Percentiles rank a stretch among this genome's conserved stretches.
phyloP scores from a whole-genome alignment of 1,140 invertebrate species.

The Aporrectodea caliginosa region DNA sequence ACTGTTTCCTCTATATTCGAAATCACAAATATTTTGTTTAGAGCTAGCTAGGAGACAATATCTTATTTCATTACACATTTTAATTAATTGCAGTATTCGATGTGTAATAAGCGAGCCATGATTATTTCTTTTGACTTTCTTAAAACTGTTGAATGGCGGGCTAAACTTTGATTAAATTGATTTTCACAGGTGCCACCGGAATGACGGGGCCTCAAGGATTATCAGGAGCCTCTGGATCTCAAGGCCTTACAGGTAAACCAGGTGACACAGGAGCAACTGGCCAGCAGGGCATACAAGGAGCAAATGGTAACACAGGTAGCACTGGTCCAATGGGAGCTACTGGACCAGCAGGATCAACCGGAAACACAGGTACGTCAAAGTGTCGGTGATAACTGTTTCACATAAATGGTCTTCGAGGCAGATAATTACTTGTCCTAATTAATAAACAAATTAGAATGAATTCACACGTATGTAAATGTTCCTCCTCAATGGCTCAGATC shows the following conservation, averaged over 20 bases:
- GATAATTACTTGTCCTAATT: no score
- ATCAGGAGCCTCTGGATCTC: background rate
- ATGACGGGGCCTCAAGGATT: background rate
- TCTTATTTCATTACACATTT: no score
- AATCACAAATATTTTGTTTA: background rate
- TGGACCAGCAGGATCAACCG: background rate
- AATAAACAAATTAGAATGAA: no score
- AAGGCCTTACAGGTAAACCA: background rate
- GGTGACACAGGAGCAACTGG: slow-evolving; percentile 12
- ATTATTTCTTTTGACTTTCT: no score
- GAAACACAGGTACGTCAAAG: background rate
- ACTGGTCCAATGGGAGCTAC: slow-evolving; percentile 13
- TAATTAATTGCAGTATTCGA: no score
- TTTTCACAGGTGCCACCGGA: slow-evolving; percentile 15
- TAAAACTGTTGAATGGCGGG: no score
- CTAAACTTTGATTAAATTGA: no score
- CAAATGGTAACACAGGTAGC: background rate
- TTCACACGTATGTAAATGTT: no score
- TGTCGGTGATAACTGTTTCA: no score
- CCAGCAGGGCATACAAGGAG: slow-evolving; percentile 10
- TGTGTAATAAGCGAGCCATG: no score
- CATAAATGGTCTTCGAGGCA: no score
- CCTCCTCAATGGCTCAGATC: no score
- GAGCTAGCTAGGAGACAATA: background rate
- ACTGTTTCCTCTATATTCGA: background rate